phyloP scores from a whole-genome alignment of 2,797 vertebrate species.

The Taeniopygia guttata region DNA sequence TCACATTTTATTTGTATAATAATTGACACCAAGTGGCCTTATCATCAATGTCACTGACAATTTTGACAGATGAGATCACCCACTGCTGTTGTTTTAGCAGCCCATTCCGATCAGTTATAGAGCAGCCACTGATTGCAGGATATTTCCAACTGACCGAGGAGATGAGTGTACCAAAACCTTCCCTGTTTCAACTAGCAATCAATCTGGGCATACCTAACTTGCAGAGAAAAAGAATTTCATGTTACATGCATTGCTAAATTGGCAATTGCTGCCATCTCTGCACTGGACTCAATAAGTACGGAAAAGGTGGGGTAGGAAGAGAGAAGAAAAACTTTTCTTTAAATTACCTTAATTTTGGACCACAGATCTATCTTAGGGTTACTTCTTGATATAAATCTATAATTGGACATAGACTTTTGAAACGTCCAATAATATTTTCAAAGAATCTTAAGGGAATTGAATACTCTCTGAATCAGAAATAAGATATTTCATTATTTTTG shows the following conservation, averaged over 20 bases:
- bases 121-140: background rate
- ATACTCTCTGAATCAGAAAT: background rate
- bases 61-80: background rate
- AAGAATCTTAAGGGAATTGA: background rate
- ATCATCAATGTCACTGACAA: background rate
- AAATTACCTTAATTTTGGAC: background rate
- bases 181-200: background rate
- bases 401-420: background rate
- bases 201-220: background rate
- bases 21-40: background rate
- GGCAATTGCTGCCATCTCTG: background rate
- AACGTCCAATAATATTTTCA: background rate
- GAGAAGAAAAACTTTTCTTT: background rate
- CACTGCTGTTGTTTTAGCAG: background rate
- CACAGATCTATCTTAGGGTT: background rate
- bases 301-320: background rate
- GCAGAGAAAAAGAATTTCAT: background rate
- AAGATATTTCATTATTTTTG: background rate
- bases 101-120: background rate
- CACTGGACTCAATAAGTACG: background rate
- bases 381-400: background rate
- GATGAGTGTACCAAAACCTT: background rate
- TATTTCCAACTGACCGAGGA: background rate
- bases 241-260: background rate
- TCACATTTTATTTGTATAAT: background rate